Evolutionary conservation across 2,888 invertebrate species (phyloP), one percentile per base, ranked within the genome.

Genomic region (Cheilosia urbana): DNA sequence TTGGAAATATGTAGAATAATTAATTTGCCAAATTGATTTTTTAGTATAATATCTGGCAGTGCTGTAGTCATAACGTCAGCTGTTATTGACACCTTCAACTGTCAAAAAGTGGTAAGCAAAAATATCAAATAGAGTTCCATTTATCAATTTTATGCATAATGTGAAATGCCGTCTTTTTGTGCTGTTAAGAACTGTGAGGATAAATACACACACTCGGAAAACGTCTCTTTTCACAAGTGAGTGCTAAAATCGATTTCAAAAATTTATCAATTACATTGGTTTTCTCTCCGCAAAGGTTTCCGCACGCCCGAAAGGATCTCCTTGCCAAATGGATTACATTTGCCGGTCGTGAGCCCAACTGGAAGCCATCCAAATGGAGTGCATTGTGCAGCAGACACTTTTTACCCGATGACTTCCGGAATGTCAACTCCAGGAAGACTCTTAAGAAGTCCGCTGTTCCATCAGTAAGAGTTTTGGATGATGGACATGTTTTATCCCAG

Each of bases 321-420:
- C 78, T 92, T 3, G 87, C 89, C 7, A 89, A 91, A 87, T 93
- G 92, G 92, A 89, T 90, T 60, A 89, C 90, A 9, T 93, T 92
- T 65, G 90, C 91, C 0, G 90, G 89, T 55, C 90, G 92, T 9
- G 90, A 89, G 7, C 80, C 87, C 0, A 87, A 89, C 19, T 92
- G 92, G 92, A 90, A 90, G 73, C 93, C 93, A 4, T 91, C 91
- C 1, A 90, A 91, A 65, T 92, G 92, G 92, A 92, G 91, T 63
- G 90, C 92, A 0, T 89, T 92, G 6, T 92, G 92, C 84, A 92
- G 92, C 84, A 90, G 91, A 0, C 92, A 92, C 69, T 92, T 92
- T 81, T 60, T 87, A 0, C 89, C 90, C 2, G 87, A 89, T 1
- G 93, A 92, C 82, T 92, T 92, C 75, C 90, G 89, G 0, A 90